Base-by-base conservation (phyloP, 2,113 vertebrate species). In the Bostrychus sinensis region DNA sequence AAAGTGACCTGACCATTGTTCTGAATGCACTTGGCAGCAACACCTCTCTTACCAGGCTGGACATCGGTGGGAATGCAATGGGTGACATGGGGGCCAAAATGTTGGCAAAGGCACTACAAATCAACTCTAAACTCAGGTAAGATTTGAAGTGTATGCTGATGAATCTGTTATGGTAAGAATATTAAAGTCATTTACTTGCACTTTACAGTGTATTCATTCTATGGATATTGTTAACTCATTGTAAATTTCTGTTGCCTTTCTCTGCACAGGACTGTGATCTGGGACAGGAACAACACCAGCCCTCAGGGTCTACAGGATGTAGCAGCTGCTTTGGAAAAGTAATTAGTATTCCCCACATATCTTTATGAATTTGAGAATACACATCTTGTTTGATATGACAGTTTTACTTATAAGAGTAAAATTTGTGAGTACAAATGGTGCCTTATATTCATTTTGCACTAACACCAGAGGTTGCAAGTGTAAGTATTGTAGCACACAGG, bases 41-140 rank as follows among this genome's bases (percentile, higher is more conserved):
- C 89, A 94, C 94, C 39, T 95, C 96, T 1, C 92, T 99, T 69
- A 98, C 95, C 43, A 94, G 92, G 76, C 93, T 99, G 63, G 97
- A 98, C 89, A 95, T 99, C 88, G 96, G 96, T 34, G 97, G 97
- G 43, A 99, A 99, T 12, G 93, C 91, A 14, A 99, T 99, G 97
- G 97, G 96, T 0, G 97, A 99, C 83, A 97, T 99, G 94, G 96
- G 97, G 39, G 97, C 96, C 1, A 98, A 97, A 89, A 99, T 99
- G 97, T 72, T 99, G 80, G 96, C 96, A 54, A 99, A 99, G 83
- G 97, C 97, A 0, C 89, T 99, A 13, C 97, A 99, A 87, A 99
- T 99, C 86, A 98, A 99, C 91, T 96, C 95, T 57, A 99, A 99
- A 68, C 96, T 99, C 80, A 94, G 96, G 97, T 97, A 86, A 63